phyloP scores from a whole-genome alignment of 2,888 invertebrate species.

The Iphiclides podalirius region DNA sequence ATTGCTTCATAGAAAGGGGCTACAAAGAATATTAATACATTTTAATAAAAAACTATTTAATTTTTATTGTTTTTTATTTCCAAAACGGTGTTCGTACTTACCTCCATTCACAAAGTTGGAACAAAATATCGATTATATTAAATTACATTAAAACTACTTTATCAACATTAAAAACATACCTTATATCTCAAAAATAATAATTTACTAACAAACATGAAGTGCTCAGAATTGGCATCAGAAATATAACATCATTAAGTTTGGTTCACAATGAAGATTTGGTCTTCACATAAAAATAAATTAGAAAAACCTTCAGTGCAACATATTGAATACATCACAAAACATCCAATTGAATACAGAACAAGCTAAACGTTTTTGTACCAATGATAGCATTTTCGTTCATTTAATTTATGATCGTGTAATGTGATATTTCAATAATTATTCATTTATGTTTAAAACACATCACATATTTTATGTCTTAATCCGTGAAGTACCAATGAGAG shows the following conservation, averaged over 20 bases:
- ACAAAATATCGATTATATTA: slow-evolving; percentile 70
- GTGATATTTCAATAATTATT: slow-evolving; percentile 1
- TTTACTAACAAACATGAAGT: slow-evolving; percentile 73
- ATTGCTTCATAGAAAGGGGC: no score
- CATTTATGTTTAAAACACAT: slow-evolving; percentile 5
- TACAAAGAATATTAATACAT: no score
- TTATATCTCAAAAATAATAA: slow-evolving; percentile 78
- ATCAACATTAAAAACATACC: slow-evolving; percentile 75
- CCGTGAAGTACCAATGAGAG: slow-evolving; percentile 1
- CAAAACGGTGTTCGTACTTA: slow-evolving; percentile 64
- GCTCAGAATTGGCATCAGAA: slow-evolving; percentile 33
- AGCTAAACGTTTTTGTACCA: slow-evolving; percentile 5
- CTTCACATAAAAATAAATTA: slow-evolving; percentile 11
- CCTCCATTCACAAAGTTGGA: slow-evolving; percentile 54
- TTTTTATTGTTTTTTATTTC: slow-evolving; percentile 56
- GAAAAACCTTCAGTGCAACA: slow-evolving; percentile 3
- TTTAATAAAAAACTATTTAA: slow-evolving; percentile 45
- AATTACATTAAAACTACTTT: slow-evolving; percentile 74
- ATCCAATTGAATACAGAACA: slow-evolving; percentile 8
- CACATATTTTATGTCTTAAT: slow-evolving; percentile 9
- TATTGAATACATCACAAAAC: slow-evolving; percentile 13
- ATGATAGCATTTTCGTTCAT: slow-evolving; percentile 6
- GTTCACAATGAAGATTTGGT: slow-evolving; percentile 23
- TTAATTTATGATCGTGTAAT: slow-evolving; percentile 10
- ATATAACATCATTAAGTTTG: slow-evolving; percentile 27